Evolutionary conservation across 1,140 invertebrate species (phyloP).

Genomic region (Penaeus japonicus): DNA sequence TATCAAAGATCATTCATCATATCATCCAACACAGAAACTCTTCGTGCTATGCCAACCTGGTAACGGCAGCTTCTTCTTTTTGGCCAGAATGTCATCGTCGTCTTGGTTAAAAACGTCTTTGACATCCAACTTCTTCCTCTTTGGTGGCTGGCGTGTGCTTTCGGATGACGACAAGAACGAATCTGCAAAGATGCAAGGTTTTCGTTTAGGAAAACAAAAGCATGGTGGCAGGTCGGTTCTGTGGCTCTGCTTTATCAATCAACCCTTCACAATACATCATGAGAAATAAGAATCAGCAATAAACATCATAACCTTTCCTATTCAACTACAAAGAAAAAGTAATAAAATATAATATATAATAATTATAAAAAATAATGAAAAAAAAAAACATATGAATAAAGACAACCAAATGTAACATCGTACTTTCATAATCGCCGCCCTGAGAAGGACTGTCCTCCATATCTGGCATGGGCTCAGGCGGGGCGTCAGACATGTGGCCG

Average conservation of each 20-base stretch:
- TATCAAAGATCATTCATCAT: too few species aligned
- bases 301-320: too few species aligned
- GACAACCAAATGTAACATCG: too few species aligned
- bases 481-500: conserved; percentile 35
- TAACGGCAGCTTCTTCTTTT: conserved; percentile 85
- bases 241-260: too few species aligned
- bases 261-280: too few species aligned
- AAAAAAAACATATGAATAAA: too few species aligned
- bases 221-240: too few species aligned
- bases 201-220: not conserved
- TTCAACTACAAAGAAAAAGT: too few species aligned
- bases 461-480: conserved; percentile 32
- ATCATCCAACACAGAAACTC: not conserved
- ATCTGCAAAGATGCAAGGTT: conserved; percentile 1
- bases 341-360: too few species aligned
- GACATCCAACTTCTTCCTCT: conserved; percentile 82
- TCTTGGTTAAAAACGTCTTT: conserved; percentile 92
- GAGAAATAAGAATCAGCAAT: too few species aligned
- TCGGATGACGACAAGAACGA: conserved; percentile 28
- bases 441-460: conserved; percentile 39
- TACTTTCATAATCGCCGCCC: not conserved
- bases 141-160: conserved; percentile 80
- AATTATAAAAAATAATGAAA: too few species aligned
- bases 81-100: conserved; percentile 79
- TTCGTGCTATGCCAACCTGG: conserved; percentile 69